Evolutionary conservation across 2,113 vertebrate species (phyloP), one percentile per base, ranked within the genome.

Genomic region (Ictalurus punctatus): DNA sequence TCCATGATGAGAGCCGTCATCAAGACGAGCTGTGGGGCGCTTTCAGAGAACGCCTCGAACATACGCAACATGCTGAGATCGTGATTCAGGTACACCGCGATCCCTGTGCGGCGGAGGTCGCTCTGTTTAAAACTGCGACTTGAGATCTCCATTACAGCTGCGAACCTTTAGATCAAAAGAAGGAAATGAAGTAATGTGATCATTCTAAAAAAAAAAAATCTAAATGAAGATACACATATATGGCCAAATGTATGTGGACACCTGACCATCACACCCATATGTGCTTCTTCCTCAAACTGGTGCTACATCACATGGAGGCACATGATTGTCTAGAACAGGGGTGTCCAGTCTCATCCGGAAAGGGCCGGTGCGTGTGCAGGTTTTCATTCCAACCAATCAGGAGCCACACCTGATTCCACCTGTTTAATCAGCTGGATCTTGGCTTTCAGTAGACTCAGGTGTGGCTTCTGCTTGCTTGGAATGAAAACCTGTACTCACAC

Each of bases 51-150:
- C 44, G 95, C 96, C 94, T 97, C 95, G 0, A 97, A 95, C 86
- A 97, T 95, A 6, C 96, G 95, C 92, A 97, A 92, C 95, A 97
- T 95, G 93, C 96, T 97, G 94, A 97, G 95, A 88, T 97, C 97
- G 0, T 96, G 92, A 6, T 93, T 94, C 73, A 96, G 92, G 93
- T 95, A 96, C 86, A 94, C 92, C 84, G 82, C 93, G 3, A 90
- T 25, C 88, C 88, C 69, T 92, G 86, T 92, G 71, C 0, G 74
- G 90, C 71, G 92, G 90, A 92, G 3, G 4, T 89, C 37, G 0
- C 1, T 4, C 21, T 58, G 30, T 17, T 30, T 44, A 37, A 86
- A 40, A 10, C 25, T 83, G 7, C 3, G 8, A 30, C 78, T 30
- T 19, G 91, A 87, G 27, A 86, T 88, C 61, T 90, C 88, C 48